These are phyloP conservation scores for Diorhabda elongata DNA, from an alignment of 1,140 invertebrate genomes.

Conservation along the genomic window DNA sequence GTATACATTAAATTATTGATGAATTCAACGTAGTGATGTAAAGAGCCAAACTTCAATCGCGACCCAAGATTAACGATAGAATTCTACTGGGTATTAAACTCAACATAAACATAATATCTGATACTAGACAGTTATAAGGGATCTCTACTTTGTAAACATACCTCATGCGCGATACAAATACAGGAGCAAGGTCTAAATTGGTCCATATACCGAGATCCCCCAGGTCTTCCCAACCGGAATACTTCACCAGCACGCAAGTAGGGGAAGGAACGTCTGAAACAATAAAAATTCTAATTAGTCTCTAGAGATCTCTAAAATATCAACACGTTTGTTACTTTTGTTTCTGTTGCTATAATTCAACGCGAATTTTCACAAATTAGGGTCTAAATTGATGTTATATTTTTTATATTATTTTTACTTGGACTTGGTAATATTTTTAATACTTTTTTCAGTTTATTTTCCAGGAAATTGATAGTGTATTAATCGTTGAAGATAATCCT, in stretches of 20 bases:
- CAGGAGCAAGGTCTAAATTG: constrained; percentile 46
- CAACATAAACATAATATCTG: neutral
- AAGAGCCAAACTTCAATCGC: neutral
- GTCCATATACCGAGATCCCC: constrained; percentile 46
- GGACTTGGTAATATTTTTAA: no score
- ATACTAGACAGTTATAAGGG: constrained; percentile 2
- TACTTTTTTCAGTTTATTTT: no score
- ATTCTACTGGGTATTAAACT: neutral
- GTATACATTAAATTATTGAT: neutral
- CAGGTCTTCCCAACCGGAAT: constrained; percentile 46
- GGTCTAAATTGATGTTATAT: no score
- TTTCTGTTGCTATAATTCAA: no score
- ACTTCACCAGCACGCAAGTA: constrained; percentile 47
- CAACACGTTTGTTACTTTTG: no score
- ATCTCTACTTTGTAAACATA: constrained; percentile 24
- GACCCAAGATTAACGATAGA: neutral
- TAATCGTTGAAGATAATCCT: no score
- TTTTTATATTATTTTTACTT: no score
- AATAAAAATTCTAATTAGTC: constrained; percentile 23
- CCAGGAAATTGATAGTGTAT: no score
- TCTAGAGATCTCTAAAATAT: neutral
- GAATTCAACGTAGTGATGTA: neutral
- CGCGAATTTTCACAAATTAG: no score
- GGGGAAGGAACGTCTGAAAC: constrained; percentile 48
- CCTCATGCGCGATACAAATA: constrained; percentile 48